Percentiles rank a stretch among this genome's conserved stretches.
phyloP scores from a whole-genome alignment of 1,140 invertebrate species.

The Caerostris extrusa region DNA sequence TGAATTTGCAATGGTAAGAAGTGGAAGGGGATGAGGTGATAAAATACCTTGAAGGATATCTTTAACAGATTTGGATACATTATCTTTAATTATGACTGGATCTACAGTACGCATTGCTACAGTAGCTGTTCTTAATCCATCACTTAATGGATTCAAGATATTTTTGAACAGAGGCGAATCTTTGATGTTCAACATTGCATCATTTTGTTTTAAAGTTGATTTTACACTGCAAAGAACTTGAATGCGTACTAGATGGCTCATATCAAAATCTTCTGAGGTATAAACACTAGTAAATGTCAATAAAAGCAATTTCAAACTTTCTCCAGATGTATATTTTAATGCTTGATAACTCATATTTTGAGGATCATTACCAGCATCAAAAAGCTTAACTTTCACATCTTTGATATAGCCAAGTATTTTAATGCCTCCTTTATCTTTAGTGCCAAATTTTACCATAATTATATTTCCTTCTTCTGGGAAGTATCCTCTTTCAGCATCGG shows the following conservation, averaged over 20 bases:
- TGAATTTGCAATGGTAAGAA: conserved; percentile 58
- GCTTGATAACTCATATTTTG: background rate
- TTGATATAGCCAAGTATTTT: conserved; percentile 67
- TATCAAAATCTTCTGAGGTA: conserved; percentile 52
- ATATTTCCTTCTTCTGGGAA: conserved; percentile 70
- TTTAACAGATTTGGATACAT: conserved; percentile 17
- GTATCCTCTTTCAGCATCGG: conserved; percentile 10
- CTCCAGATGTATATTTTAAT: background rate
- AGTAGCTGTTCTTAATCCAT: conserved; percentile 17
- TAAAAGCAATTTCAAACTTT: conserved; percentile 28
- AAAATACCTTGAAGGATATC: conserved; percentile 70
- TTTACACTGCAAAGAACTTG: conserved; percentile 60
- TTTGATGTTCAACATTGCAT: conserved; percentile 51
- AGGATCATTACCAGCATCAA: background rate
- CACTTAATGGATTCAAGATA: conserved; percentile 62
- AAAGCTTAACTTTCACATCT: conserved; percentile 4
- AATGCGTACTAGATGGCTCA: conserved; percentile 33
- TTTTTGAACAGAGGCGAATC: conserved; percentile 42
- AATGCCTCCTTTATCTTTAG: conserved; percentile 46
- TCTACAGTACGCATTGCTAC: background rate
- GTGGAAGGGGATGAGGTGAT: conserved; percentile 60
- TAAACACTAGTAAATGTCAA: conserved; percentile 57
- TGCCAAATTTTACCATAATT: conserved; percentile 62
- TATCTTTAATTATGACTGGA: background rate
- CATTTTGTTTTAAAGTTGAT: conserved; percentile 62